Base-by-base conservation (phyloP, 2,888 invertebrate genomes). In the Prosopocoilus inquinatus region DNA sequence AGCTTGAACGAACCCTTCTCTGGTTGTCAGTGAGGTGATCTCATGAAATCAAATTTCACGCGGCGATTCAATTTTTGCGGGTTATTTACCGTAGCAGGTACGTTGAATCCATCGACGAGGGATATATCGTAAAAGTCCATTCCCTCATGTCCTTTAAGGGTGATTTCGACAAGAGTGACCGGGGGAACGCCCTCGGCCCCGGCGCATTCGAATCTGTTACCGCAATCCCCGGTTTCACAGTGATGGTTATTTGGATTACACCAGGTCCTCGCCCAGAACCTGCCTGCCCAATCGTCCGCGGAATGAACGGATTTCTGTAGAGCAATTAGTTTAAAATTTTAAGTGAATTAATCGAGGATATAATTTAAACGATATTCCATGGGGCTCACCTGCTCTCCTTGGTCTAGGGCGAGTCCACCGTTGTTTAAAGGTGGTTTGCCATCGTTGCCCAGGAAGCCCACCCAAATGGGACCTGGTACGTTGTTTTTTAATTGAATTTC, bases 31-130 rank as follows among this genome's bases (percentile, higher is more conserved):
- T 28, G 5, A 28, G 20, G 20, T 28, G 20, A 28, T 28, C 20
- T 28, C 20, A 28, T 28, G 20, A 28, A 28, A 28, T 28, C 20
- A 28, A 28, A 28, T 28, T 28, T 28, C 20, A 28, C 20, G 20
- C 20, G 20, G 20, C 20, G 20, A 28, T 28, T 28, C 20, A 43
- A n/a, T 20, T n/a, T 8, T 13, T 5, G 9, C 9, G 44, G 20
- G 8, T 54, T 61, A 36, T 57, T 58, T 35, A 71, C 67, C 15
- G 59, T 34, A 5, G 67, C 65, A 12, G 68, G 67, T 2, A 77
- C 59, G 60, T 78, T 78, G 70, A 75, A 79, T 2, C 79, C 80
- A 64, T 80, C 79, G 33, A 79, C 79, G 16, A 77, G 58, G 35
- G 75, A 75, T 46, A 80, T 67, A 61, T 79, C 78, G 64, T 79